Conservation (phyloP, 2,797 vertebrate genomes). For the Acanthurus tractus region DNA sequence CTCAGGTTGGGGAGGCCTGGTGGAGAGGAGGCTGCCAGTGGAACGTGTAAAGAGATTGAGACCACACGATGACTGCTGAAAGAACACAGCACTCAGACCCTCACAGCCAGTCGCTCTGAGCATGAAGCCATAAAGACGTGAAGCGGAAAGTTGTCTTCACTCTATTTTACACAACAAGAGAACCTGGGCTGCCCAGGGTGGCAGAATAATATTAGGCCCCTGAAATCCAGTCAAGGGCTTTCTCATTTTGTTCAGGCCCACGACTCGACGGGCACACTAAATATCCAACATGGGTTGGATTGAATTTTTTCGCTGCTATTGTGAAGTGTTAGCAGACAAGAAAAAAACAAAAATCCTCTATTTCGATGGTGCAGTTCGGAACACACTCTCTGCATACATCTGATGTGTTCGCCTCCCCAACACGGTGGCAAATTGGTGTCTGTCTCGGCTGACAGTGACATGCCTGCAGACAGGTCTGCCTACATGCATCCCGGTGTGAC, state of each 20-base stretch:
- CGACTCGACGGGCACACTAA: constrained; percentile 54
- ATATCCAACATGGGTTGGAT: constrained; percentile 36
- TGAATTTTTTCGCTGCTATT: constrained; percentile 50
- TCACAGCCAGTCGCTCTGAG: constrained; percentile 75
- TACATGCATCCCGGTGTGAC: constrained; percentile 54
- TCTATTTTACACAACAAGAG: constrained; percentile 75
- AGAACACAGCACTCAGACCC: constrained; percentile 74
- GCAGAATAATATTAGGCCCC: constrained; percentile 71
- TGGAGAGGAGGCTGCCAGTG: constrained; percentile 76
- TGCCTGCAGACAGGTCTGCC: constrained; percentile 57
- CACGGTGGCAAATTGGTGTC: constrained; percentile 54
- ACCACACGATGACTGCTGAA: constrained; percentile 76
- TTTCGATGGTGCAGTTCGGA: constrained; percentile 41
- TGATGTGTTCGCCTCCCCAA: constrained; percentile 37
- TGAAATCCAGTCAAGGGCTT: constrained; percentile 72
- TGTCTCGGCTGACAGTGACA: constrained; percentile 56
- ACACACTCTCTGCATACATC: constrained; percentile 38
- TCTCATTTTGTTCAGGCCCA: constrained; percentile 62
- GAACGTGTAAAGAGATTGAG: constrained; percentile 83
- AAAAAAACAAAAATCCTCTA: constrained; percentile 17
- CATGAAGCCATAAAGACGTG: constrained; percentile 74
- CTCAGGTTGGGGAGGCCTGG: constrained; percentile 83
- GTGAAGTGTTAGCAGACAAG: constrained; percentile 44
- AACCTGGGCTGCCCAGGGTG: constrained; percentile 68
- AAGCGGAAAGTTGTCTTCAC: constrained; percentile 75